Evolutionary conservation across 2,888 invertebrate genomes (phyloP), one percentile per base, ranked within the genome.

Genomic region (Melanophora roralis): DNA sequence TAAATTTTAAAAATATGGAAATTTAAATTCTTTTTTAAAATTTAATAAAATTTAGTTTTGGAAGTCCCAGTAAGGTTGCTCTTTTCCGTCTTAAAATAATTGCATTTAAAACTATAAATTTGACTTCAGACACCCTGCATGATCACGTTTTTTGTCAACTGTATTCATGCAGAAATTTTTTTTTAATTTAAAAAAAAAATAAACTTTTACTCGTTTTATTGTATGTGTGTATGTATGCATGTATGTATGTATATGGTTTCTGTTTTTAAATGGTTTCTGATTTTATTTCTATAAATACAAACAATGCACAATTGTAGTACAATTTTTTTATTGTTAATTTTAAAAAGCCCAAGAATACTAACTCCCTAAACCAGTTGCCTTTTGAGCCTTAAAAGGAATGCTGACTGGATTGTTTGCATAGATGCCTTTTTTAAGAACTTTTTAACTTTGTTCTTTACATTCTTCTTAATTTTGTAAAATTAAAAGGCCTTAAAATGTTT

Each of bases 301-400:
- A 55, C 72, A 72, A 64, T 72, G 45, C 32, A 23, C 43, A 45
- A 38, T 62, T 62, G 32, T 5, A 53, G n/a, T n/a, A n/a, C n/a
- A 47, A 36, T 72, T 34, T 62, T 64, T 36, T 19, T 55, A 27
- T 45, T 34, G 11, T 12, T 4, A 45, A 68, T 51, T 40, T 40
- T 27, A 40, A 40, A 59, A 27, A 6, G 19, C n/a, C 23, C n/a
- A 43, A 72, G 19, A 51, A 45, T 47, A 32, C 14, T 32, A 67
- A 59, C 21, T 74, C 23, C 73, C 34, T 65, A 67, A 74, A 74
- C 73, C 57, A 74, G 73, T 74, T 59, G 19, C 23, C 38, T 65
- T 65, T 40, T 49, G 1, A 12, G 12, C 65, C 65, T 49, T 74
- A 65, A 59, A 74, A 65, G 73, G 73, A 65, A 65, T 73, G 49